phyloP scores from a whole-genome alignment of 2,113 vertebrate species.

The Eupsittula cactorum region DNA sequence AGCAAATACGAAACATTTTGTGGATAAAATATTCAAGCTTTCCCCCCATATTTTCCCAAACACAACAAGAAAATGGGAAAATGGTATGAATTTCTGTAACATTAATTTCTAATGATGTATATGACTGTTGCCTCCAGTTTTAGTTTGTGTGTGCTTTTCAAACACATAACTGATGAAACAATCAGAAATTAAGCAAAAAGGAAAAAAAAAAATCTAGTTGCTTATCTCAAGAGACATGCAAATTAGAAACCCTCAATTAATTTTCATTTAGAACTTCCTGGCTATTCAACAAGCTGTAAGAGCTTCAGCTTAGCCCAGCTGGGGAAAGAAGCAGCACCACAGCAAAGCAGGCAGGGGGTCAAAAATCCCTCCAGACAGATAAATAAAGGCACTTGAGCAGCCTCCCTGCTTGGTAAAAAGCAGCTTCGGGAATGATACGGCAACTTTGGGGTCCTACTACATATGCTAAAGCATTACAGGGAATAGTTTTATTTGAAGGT shows the following conservation, averaged over 20 bases:
- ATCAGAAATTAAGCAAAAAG: not conserved
- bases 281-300: not conserved
- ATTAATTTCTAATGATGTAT: not conserved
- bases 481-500: not conserved
- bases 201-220: not conserved
- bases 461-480: not conserved
- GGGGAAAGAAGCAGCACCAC: not conserved
- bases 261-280: not conserved
- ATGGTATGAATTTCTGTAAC: fast-evolving
- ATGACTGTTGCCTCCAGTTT: not conserved
- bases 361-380: not conserved
- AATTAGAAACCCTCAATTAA: not conserved
- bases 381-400: not conserved
- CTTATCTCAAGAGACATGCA: not conserved
- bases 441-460: not conserved
- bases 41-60: not conserved
- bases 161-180: not conserved
- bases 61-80: not conserved
- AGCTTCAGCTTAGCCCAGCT: fast-evolving
- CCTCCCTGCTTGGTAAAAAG: not conserved
- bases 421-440: not conserved
- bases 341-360: not conserved
- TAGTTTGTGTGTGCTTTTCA: not conserved
- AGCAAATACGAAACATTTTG: not conserved
- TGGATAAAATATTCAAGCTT: not conserved